These are phyloP conservation scores for Barnardius zonarius DNA, from an alignment of 2,113 vertebrate genomes.

Conservation along the genomic window DNA sequence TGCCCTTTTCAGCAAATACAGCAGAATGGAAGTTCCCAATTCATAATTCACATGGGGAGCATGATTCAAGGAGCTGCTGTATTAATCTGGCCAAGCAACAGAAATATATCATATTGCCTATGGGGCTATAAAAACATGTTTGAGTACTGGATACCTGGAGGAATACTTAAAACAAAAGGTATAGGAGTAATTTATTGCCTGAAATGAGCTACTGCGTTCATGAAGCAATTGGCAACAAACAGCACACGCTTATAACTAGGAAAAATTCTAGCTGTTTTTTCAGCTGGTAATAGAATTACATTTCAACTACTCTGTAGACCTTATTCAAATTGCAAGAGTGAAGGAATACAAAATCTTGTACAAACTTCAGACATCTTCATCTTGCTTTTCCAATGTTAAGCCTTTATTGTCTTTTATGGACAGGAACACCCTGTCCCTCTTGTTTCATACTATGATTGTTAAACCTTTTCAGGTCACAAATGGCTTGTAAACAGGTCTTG, in stretches of 20 bases:
- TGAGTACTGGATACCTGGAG: background rate
- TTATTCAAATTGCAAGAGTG: background rate
- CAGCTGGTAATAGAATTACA: background rate
- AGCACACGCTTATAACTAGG: background rate
- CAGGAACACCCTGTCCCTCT: accelerated
- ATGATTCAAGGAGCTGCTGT: background rate
- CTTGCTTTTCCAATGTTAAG: accelerated
- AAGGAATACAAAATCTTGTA: background rate
- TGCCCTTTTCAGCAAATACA: background rate
- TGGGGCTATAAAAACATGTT: background rate
- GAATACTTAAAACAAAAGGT: background rate
- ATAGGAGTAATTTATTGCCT: background rate
- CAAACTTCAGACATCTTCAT: background rate
- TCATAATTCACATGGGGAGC: background rate
- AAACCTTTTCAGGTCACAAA: background rate
- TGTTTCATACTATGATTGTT: background rate
- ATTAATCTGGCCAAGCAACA: background rate
- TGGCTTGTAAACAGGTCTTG: background rate
- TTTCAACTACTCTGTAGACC: background rate
- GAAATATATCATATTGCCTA: background rate
- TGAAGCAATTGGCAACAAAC: background rate
- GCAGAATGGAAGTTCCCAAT: background rate
- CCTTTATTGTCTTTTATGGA: background rate
- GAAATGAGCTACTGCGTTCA: background rate
- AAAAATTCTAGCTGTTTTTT: background rate